Base-by-base conservation (phyloP, 2,888 invertebrate genomes). In the Brenthis ino region DNA sequence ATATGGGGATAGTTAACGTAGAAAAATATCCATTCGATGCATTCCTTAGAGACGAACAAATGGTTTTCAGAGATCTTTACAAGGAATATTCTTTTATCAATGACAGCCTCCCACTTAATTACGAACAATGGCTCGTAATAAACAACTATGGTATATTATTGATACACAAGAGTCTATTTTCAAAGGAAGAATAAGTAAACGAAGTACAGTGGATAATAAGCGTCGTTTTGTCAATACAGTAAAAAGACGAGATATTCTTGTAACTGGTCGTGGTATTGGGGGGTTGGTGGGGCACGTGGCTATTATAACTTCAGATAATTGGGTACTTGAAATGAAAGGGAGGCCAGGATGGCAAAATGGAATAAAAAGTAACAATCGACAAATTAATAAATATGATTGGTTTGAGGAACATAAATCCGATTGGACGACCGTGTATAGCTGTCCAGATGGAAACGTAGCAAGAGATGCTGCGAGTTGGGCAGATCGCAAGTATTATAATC, bases 141-240 rank as follows among this genome's bases (percentile, higher is more conserved):
- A 88, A 88, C 75, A 85, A 88, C 79, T 89, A 84, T 69, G 85
- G 85, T 13, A 76, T 87, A 76, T 75, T 86, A 33, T 77, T 33
- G 87, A 88, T 74, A 87, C 85, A 61, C 82, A 85, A 53, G 83
- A 85, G 75, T 85, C 86, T 61, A 74, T 87, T 72, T 83, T 83
- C 54, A 72, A 80, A 57, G 82, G 73, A 71, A 87, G 87, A 82
- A 84, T 84, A 50, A 79, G 60, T n/a, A 83, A 83, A 67, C 79
- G 84, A 2, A 84, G 80, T 68, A 84, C 80, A 1, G 81, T 78
- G 2, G 79, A 83, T 68, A 86, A 85, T 63, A 88, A 86, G 67
- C 77, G 82, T 33, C 74, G 74, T 8, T 86, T 87, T 73, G 68
- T 86, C 20, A 84, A 84, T 50, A 83, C 81, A 1, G 86, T 85